Evolutionary conservation across 2,797 vertebrate species (phyloP), one percentile per base, ranked within the genome.

Genomic region (Discoglossus pictus): DNA sequence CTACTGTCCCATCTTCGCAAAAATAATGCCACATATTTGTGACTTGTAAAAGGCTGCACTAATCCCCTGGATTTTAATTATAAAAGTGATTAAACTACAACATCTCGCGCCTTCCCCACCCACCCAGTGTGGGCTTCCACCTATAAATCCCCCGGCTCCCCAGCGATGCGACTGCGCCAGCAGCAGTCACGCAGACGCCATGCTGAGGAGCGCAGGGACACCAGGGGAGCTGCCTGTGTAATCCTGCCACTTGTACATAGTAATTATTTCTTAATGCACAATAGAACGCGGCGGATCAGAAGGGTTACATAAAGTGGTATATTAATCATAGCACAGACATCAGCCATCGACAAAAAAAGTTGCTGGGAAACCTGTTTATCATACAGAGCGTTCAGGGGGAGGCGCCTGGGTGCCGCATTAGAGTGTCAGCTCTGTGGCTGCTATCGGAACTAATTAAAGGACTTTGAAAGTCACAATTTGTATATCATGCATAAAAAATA

Each of bases 201-300:
- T 68, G 78, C 83, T 84, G 83, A 79, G 67, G 84, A 89, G 83
- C 78, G 83, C 61, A 72, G 85, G 76, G 84, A 82, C 78, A 84
- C 78, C 74, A 79, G 75, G 72, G 66, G 65, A 85, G 79, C 74
- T 25, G 20, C 20, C 76, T 61, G 64, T 21, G 42, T 56, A 79
- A 73, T 73, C 73, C 76, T 80, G 75, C 46, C 69, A 77, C 81
- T 84, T 75, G 73, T 55, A 83, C 75, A 53, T 58, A 76, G 77
- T 89, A 90, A 89, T 90, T 89, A 86, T 84, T 86, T 88, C 79
- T 75, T 70, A 80, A 81, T 71, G 78, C 73, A 83, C 86, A 87
- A 89, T 81, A 65, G 72, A 83, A 78, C 55, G 76, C 78, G 85
- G 79, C 76, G 78, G 77, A 80, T 85, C 75, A 73, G 68, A 67